phyloP scores from a whole-genome alignment of 2,888 invertebrate genomes.

The Machimus rusticus region DNA sequence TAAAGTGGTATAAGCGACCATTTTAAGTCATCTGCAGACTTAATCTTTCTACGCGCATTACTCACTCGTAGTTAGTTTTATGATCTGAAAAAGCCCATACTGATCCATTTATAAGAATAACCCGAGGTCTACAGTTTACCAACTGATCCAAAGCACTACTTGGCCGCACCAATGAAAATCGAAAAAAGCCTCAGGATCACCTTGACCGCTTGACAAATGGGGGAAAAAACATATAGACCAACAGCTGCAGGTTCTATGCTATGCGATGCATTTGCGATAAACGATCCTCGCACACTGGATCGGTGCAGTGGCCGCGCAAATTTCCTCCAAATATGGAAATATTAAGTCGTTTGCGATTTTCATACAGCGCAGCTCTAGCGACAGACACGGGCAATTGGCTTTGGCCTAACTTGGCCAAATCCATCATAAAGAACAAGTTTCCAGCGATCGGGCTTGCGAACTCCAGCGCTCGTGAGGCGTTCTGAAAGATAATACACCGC shows the following conservation, averaged over 20 bases:
- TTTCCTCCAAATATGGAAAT: constrained; percentile 21
- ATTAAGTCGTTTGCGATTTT: not conserved
- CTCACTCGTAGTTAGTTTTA: not conserved
- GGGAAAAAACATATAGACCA: not conserved
- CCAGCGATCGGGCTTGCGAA: not conserved
- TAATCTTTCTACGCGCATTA: not conserved
- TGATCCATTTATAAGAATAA: not conserved
- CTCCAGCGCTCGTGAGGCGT: not conserved
- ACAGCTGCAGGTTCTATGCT: not conserved
- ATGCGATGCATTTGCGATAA: constrained; percentile 7
- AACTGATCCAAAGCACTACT: not conserved
- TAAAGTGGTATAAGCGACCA: not conserved
- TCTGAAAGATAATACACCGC: not conserved
- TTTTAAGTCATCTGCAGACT: not conserved
- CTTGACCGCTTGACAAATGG: constrained; percentile 4
- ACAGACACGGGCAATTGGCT: not conserved
- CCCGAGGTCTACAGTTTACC: not conserved
- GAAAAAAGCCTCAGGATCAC: constrained; percentile 12
- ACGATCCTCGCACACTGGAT: not conserved
- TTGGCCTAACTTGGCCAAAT: constrained; percentile 4
- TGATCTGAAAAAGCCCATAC: not conserved
- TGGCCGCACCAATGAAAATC: not conserved
- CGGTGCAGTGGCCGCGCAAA: not conserved
- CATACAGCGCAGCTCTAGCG: not conserved
- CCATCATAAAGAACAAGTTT: constrained; percentile 10